These are phyloP conservation scores for Echeneis naucrates DNA, from an alignment of 2,797 vertebrate species.

Conservation along the genomic window DNA sequence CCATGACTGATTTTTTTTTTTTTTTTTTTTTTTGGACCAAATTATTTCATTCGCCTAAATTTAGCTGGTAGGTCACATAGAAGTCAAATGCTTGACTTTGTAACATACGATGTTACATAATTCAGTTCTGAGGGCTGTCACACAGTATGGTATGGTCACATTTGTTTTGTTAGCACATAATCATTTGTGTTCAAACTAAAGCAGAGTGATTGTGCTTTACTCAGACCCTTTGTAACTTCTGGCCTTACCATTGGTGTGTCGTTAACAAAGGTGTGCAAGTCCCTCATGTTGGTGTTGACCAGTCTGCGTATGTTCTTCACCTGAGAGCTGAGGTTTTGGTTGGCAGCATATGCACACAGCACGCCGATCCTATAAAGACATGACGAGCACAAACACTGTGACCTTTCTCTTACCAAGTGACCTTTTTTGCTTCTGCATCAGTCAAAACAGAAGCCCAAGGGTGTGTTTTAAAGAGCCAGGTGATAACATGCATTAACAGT, in stretches of 20 bases:
- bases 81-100: too few species aligned
- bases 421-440: constrained; percentile 20
- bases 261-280: constrained; percentile 89
- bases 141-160: background rate
- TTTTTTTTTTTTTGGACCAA: background rate
- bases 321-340: constrained; percentile 91
- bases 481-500: constrained; percentile 53
- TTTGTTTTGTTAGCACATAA: background rate
- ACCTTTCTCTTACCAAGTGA: background rate
- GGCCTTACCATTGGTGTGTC: constrained; percentile 88
- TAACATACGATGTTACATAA: background rate
- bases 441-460: background rate
- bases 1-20: background rate
- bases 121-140: background rate
- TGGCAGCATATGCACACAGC: constrained; percentile 91
- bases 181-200: background rate
- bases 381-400: constrained; percentile 21
- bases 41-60: background rate
- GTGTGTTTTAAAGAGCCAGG: background rate
- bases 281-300: constrained; percentile 94
- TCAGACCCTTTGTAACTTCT: fast-evolving
- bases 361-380: constrained; percentile 87
- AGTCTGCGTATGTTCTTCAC: constrained; percentile 86
- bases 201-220: background rate
- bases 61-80: background rate